phyloP scores from a whole-genome alignment of 1,140 invertebrate species.

The Magallana gigas region DNA sequence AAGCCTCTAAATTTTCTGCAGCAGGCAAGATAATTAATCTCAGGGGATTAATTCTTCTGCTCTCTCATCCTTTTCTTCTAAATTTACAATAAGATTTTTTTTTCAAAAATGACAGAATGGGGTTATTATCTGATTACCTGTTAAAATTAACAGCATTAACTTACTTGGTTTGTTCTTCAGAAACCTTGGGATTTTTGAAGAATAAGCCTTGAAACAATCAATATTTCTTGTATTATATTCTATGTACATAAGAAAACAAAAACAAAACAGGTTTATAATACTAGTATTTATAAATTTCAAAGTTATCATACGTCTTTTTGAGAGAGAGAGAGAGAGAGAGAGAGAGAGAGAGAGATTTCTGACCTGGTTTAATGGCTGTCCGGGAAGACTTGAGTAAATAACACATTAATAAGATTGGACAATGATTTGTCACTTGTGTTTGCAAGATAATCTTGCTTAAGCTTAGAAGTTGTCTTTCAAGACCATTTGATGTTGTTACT shows the following conservation, averaged over 20 bases:
- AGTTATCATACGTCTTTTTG: not conserved
- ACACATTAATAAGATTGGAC: constrained; percentile 22
- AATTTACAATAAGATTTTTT: too few species aligned
- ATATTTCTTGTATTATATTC: constrained; percentile 13
- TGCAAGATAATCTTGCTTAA: constrained; percentile 35
- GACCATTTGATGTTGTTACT: constrained; percentile 48
- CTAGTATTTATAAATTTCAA: not conserved
- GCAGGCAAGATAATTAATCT: too few species aligned
- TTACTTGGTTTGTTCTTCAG: too few species aligned
- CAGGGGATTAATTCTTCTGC: too few species aligned
- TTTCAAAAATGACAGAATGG: too few species aligned
- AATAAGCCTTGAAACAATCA: not conserved
- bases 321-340: too few species aligned
- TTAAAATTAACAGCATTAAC: too few species aligned
- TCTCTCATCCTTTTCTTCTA: too few species aligned
- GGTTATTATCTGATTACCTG: too few species aligned
- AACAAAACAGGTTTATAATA: not conserved
- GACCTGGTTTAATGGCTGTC: constrained; percentile 24
- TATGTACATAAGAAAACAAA: constrained; percentile 23
- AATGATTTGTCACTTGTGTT: constrained; percentile 18
- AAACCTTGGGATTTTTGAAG: too few species aligned
- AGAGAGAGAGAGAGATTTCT: too few species aligned
- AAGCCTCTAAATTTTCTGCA: too few species aligned
- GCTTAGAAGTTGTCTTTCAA: constrained; percentile 44
- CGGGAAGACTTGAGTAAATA: constrained; percentile 28